phyloP scores from a whole-genome alignment of 2,888 invertebrate species.

The Drosophila borealis region DNA sequence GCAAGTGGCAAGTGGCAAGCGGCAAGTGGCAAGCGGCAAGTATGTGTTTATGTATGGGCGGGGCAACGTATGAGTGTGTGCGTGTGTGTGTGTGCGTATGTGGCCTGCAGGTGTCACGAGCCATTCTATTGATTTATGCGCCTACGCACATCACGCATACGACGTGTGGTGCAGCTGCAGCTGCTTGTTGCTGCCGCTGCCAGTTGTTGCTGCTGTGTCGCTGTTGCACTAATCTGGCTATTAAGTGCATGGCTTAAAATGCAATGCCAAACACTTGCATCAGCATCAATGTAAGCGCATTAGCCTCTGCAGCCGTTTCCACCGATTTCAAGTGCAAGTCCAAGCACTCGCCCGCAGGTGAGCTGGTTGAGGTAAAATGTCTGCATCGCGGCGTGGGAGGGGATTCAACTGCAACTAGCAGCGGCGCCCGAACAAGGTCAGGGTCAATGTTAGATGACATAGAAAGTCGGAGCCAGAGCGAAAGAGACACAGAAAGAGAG shows the following conservation, averaged over 20 bases:
- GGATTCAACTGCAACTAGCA: not conserved
- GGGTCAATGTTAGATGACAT: slow-evolving; percentile 29
- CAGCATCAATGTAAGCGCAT: slow-evolving; percentile 67
- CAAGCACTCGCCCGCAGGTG: slow-evolving; percentile 19
- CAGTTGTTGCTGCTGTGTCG: slow-evolving; percentile 13
- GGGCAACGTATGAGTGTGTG: not conserved
- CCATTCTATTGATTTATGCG: slow-evolving; percentile 70
- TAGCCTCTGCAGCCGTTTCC: slow-evolving; percentile 44
- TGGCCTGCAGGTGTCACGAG: slow-evolving; percentile 44
- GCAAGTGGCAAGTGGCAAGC: slow-evolving; percentile 1
- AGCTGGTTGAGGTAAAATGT: no score
- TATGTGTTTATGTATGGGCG: no score
- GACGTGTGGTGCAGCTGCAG: slow-evolving; percentile 36
- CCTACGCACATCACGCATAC: slow-evolving; percentile 55
- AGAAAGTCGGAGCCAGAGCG: not conserved
- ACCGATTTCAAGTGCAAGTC: slow-evolving; percentile 54
- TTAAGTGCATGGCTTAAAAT: slow-evolving; percentile 74
- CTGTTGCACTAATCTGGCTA: slow-evolving; percentile 55
- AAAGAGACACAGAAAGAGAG: not conserved
- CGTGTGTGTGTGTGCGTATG: not conserved
- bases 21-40: slow-evolving; percentile 7
- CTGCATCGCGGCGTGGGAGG: no score
- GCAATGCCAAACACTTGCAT: slow-evolving; percentile 70
- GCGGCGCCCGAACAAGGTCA: slow-evolving; percentile 60
- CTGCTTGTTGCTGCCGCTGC: slow-evolving; percentile 4